Evolutionary conservation across 2,888 invertebrate species (phyloP), one percentile per base, ranked within the genome.

Genomic region (Sialis fuliginosa): DNA sequence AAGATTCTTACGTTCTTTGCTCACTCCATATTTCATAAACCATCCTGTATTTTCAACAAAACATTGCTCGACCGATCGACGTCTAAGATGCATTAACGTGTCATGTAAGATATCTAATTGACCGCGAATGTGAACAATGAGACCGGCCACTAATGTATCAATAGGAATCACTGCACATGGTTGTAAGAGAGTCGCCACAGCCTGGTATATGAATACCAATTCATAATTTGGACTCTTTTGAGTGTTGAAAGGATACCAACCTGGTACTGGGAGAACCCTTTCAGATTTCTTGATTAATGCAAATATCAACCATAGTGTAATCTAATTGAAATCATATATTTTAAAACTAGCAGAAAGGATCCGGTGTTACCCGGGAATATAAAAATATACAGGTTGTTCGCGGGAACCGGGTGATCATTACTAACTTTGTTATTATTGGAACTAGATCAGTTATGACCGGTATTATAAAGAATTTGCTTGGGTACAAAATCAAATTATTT

Each of bases 151-250:
- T 48, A 70, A 54, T 1, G 66, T 65, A 48, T 73, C 74, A 49
- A 71, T 67, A 49, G 64, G 63, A 1, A 73, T 65, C 56, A 74
- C 72, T 47, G 70, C 60, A 47, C 60, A 60, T 0, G 71, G 72
- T 1, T 69, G 67, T 12, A 69, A 54, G 33, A 61, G 57, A 7
- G 72, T 60, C 0, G 68, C 68, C 0, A 62, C 53, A 2, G 68
- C 62, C 55, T 73, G 72, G 52, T 73, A 72, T 1, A 59, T 49
- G 54, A 66, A 71, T 1, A 67, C 66, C 30, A 68, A 48, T 55
- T 68, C 67, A 54, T 63, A 68, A 1, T 62, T 61, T 6, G 69
- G 70, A 0, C 66, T 64, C 45, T 52, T 53, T 0, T 61, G 56
- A 0, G 63, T 64, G 50, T 67, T 60, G 51, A 71, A 68, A 0